Base-by-base conservation (phyloP, 2,113 vertebrate genomes). In the Leucosticte australis region DNA sequence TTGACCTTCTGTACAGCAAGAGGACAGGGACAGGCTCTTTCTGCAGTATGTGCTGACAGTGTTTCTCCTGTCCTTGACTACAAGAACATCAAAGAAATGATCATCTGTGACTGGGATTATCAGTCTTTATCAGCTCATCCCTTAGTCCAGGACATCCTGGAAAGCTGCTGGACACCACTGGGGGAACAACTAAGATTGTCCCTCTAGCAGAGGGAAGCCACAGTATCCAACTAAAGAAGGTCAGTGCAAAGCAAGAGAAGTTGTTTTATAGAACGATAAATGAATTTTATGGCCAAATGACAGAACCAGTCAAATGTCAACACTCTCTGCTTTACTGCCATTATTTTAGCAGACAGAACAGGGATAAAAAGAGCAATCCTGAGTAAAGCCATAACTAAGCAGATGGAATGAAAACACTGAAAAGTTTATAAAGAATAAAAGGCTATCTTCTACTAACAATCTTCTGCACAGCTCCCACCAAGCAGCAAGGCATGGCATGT, bases 361-460 rank as follows among this genome's bases (percentile, higher is more conserved):
- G 42, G 50, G 76, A 83, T n/a, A 86, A 59, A 56, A 81, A 55
- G 35, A 81, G 56, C 80, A 89, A 35, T 15, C 28, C 52, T 10
- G 2, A 82, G 64, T 35, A 83, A 87, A 94, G 77, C 57, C 7
- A 4, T 87, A 94, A 84, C 86, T 83, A 74, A 68, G 81, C 77
- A 94, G 83, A 79, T 13, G 73, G 94, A 94, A 91, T 71, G 77
- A 94, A 94, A 94, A 83, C 13, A 94, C 56, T 31, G 52, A 5
- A 26, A 83, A 81, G 71, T 94, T 89, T 64, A 53, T 11, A 60
- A 71, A 41, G 56, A 93, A 89, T 73, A 81, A 84, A 92, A 71
- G 73, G 19, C 77, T 53, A 84, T 71, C 56, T 94, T 41, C 64
- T n/a, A 49, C 67, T 49, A 70, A 62, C n/a, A 30, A 33, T 24